Evolutionary conservation across 2,797 vertebrate genomes (phyloP).

Genomic region (Rallus crepitans): DNA sequence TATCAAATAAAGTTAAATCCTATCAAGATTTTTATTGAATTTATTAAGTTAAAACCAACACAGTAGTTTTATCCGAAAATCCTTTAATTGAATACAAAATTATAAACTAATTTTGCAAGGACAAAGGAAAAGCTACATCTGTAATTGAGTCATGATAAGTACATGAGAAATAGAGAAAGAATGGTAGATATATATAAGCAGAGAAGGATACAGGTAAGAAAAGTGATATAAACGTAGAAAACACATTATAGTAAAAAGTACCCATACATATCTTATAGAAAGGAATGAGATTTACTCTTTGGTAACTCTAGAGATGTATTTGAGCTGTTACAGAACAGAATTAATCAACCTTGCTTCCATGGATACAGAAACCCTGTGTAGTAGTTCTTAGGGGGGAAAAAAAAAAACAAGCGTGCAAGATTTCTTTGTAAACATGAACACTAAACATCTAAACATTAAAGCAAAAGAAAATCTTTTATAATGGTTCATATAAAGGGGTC

Average conservation of each 20-base stretch:
- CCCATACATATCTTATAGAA: neutral
- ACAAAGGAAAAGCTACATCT: slow-evolving; percentile 67
- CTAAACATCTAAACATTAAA: neutral
- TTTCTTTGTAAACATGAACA: neutral
- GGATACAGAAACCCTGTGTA: neutral
- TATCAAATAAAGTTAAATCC: slow-evolving; percentile 55
- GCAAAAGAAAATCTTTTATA: neutral
- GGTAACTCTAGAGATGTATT: neutral
- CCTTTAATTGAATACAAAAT: slow-evolving; percentile 58
- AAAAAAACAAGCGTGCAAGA: neutral
- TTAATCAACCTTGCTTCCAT: neutral
- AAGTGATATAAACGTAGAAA: neutral
- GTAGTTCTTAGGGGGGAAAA: neutral
- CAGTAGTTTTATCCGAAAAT: slow-evolving; percentile 62
- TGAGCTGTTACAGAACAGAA: neutral
- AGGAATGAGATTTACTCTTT: neutral
- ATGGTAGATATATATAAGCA: neutral
- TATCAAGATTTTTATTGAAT: neutral
- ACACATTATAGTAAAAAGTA: neutral
- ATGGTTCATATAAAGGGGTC: neutral
- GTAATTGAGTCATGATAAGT: slow-evolving; percentile 53
- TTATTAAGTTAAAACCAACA: slow-evolving; percentile 52
- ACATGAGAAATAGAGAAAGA: slow-evolving; percentile 51
- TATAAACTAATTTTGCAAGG: slow-evolving; percentile 65
- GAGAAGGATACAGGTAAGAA: neutral